Base-by-base conservation (phyloP, 2,888 invertebrate genomes). In the Thera obeliscata region DNA sequence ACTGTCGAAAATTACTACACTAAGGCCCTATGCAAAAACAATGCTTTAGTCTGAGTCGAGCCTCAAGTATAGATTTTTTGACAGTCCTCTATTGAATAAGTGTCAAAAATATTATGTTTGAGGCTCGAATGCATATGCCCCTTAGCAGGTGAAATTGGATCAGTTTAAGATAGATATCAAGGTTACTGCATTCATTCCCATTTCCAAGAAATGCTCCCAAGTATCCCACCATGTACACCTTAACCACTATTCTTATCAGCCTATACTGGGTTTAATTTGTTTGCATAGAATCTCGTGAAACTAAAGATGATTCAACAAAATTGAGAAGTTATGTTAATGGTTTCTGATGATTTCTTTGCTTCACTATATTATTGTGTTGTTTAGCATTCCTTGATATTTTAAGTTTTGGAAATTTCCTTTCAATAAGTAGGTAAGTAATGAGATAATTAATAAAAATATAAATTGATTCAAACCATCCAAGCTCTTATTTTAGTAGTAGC, bases 401-500 rank as follows among this genome's bases (percentile, higher is more conserved):
- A 46, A 12, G 43, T 56, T 61, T 65, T 35, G 50, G 50, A 49
- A 56, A 65, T 2, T 35, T 59, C 49, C 52, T 54, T 38, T 38
- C 36, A 59, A 22, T 22, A 22, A 54, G 36, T 7, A 36, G 7
- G 8, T 46, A 46, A 46, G 41, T 41, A 36, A 59, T 55, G 22
- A 50, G 36, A 46, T 61, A 48, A 46, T 52, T 54, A 58, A 48
- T 54, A 3, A 41, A 59, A 63, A 59, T 66, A 52, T 56, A 62
- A 59, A 56, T 56, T 63, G 56, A 56, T 41, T 61, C n/a, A 49
- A 55, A 64, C 56, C 4, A 64, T 50, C 63, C 3, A 33, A 61
- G 60, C 58, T 74, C 74, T 70, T 73, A 70, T 76, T 79, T 72
- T 76, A 77, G 76, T 81, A 77, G 75, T 80, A 77, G 75, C 77